phyloP scores from a whole-genome alignment of 2,113 vertebrate species.

The Pipra filicauda region DNA sequence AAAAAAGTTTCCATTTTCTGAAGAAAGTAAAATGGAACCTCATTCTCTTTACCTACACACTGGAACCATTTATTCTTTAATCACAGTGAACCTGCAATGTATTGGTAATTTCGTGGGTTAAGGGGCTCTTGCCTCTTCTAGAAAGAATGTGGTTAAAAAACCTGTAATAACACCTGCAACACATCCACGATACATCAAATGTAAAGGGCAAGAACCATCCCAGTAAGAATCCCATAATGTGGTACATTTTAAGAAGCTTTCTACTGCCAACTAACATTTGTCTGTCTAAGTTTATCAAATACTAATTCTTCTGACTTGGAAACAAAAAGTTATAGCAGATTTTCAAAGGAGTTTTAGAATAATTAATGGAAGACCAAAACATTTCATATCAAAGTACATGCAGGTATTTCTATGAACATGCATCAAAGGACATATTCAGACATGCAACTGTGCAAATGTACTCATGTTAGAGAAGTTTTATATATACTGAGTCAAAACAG shows the following conservation, averaged over 20 bases:
- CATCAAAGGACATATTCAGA: neutral
- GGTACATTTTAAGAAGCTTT: neutral
- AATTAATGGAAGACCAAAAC: neutral
- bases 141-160: neutral
- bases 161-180: neutral
- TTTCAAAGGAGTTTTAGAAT: neutral
- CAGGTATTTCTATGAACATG: conserved; percentile 24
- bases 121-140: neutral
- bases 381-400: conserved; percentile 17
- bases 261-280: neutral
- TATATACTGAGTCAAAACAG: neutral
- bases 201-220: neutral
- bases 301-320: neutral
- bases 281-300: neutral
- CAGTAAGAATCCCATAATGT: neutral
- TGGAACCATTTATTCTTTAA: neutral
- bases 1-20: neutral
- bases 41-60: neutral
- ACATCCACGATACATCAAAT: neutral
- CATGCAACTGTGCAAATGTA: conserved; percentile 22
- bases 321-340: neutral
- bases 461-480: neutral
- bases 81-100: neutral
- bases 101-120: neutral
- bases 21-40: neutral